Base-by-base conservation (phyloP, 2,113 vertebrate species). In the Lethenteron reissneri region DNA sequence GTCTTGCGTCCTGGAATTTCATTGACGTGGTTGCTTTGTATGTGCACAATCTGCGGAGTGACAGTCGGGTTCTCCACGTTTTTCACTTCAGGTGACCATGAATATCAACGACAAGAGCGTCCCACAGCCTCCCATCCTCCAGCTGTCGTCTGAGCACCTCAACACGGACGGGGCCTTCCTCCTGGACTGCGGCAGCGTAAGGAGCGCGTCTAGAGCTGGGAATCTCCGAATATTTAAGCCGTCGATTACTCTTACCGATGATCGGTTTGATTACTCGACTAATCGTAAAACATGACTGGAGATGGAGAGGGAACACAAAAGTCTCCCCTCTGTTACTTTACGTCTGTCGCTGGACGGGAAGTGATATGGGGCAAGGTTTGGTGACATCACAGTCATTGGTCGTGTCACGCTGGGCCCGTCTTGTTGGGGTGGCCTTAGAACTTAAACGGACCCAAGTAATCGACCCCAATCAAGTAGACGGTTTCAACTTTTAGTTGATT, bases 171-270 rank as follows among this genome's bases (percentile, higher is more conserved):
- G 94, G 57, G 89, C 89, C 58, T 97, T 88, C 79, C 86, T 99
- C 72, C 83, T 97, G 90, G 94, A 97, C 74, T 94, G 87, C 78
- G 89, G 90, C 75, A 85, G 79, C 11, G 92, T 99, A 79, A 87
- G 90, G 77, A 59, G 58, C 69, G 57, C 11, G 12, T 64, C 10
- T 11, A 17, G 3, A 17, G 25, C n/a, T 10, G 25, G 64, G 25
- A 69, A 17, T 69, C 25, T 69, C n/a, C 11, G 25, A 69, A 69
- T 69, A 17, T 69, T 17, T 11, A 69, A 17, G 64, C 8, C 64
- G n/a, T n/a, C n/a, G 3, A 11, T n/a, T 69, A 25, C 25, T 69
- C 64, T 11, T 11, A 69, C n/a, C 25, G 64, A 69, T n/a, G 25
- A 69, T 56, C 10, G 12, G n/a, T 71, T 71, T 56, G n/a, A 68